A percentile compares a stretch with the other conserved stretches of the same genome.
Evolutionary conservation across 2,797 vertebrate species (phyloP).

Genomic region (Phyllotis vaccarum): DNA sequence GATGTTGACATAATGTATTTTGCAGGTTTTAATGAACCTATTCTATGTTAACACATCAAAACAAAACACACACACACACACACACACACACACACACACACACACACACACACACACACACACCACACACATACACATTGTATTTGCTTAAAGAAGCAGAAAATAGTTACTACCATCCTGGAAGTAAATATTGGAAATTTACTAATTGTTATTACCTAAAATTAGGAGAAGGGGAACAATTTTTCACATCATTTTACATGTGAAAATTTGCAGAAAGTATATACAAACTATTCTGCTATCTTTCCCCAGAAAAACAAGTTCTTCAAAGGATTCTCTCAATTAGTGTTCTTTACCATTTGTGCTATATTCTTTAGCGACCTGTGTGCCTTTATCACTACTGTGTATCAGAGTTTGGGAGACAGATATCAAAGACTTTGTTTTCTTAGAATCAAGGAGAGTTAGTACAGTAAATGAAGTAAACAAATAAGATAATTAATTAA

Average conservation of each 20-base stretch:
- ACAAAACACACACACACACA: neutral
- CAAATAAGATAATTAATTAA: constrained; percentile 11
- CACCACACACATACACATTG: too few species aligned
- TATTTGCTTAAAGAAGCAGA: neutral
- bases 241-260: constrained; percentile 9
- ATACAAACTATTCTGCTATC: neutral
- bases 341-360: neutral
- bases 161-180: neutral
- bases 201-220: neutral
- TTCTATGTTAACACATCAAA: neutral
- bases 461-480: neutral
- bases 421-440: neutral
- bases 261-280: neutral
- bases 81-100: neutral
- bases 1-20: neutral
- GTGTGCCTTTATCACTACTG: neutral
- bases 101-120: neutral
- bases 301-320: neutral
- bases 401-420: neutral
- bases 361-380: neutral
- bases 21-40: neutral
- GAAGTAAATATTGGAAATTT: neutral
- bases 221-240: neutral
- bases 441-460: neutral
- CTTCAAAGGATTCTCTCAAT: neutral